Conservation (phyloP, 2,888 invertebrate genomes). For the Amblyjoppa fuscipennis region DNA sequence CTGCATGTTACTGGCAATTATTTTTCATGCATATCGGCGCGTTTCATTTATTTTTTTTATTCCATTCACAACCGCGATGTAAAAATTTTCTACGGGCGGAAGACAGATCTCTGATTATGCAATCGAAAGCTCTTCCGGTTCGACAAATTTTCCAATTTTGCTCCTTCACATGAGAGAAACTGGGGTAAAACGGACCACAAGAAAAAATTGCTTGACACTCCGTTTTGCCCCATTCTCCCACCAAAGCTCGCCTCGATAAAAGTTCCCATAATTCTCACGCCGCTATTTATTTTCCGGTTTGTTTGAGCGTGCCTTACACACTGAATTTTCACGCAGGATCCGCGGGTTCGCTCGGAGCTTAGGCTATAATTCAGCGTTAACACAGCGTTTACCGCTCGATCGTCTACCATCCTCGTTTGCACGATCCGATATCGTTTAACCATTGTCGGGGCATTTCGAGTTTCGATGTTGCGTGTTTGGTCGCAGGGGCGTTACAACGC, state of each 20-base stretch:
- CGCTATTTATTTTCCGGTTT: not conserved
- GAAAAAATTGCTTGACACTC: too few relatives aligned
- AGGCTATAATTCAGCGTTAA: slow-evolving; percentile 16
- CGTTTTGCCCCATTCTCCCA: too few relatives aligned
- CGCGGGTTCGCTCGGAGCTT: not conserved
- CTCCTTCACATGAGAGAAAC: too few relatives aligned
- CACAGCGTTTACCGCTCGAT: not conserved
- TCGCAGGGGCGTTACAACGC: slow-evolving; percentile 7
- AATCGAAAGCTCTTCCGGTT: too few relatives aligned
- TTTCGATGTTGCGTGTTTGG: not conserved
- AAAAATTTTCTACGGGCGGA: too few relatives aligned
- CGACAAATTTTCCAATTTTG: too few relatives aligned
- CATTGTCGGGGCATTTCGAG: not conserved
- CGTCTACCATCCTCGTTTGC: not conserved
- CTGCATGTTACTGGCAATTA: too few relatives aligned
- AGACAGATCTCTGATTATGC: too few relatives aligned
- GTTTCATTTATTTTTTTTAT: not conserved
- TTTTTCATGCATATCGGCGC: not conserved
- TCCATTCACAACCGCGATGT: too few relatives aligned
- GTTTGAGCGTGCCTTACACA: not conserved
- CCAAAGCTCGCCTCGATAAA: too few relatives aligned
- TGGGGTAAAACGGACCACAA: too few relatives aligned
- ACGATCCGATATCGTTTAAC: slow-evolving; percentile 25
- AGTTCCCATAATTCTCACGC: too few relatives aligned
- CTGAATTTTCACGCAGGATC: not conserved